Evolutionary conservation across 2,888 invertebrate genomes (phyloP), one percentile per base, ranked within the genome.

Genomic region (Melanophora roralis): DNA sequence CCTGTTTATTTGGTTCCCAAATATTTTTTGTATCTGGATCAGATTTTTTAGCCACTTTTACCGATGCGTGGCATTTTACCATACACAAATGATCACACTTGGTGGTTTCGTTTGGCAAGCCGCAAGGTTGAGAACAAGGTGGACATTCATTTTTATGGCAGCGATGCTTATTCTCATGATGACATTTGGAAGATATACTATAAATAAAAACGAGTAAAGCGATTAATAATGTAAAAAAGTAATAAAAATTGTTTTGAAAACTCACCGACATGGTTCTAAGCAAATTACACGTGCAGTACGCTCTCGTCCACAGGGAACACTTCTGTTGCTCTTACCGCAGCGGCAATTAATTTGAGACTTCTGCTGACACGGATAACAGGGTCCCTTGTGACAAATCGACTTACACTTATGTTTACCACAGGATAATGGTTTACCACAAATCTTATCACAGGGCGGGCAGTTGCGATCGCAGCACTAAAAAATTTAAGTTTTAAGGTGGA

Each of bases 101-200:
- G 72, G 84, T 85, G 1, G 79, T 81, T 36, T 85, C 84, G 78
- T 89, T 89, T 55, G 78, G 77, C 8, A 94, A 92, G 9, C 91
- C 91, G 88, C 98, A 98, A 43, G 92, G 90, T 84, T 96, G 94
- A 78, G 91, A 92, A 86, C 98, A 98, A 0, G 95, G 93, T 0
- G 97, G 95, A 86, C 97, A 97, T 36, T 93, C 92, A 0, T 95
- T 95, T 84, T 95, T 94, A 87, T 97, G 97, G 86, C 97, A 97
- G 59, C 91, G 91, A 88, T 97, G 97, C 14, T 91, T 91, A 83
- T 94, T 93, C 75, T 94, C 92, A 88, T 98, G 98, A 84, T 97
- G 96, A 89, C 98, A 98, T 86, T 95, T 94, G 3, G 96, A 93
- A 38, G 95, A 94, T 55, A 93, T 92, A 84, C 94, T 88, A 71